Evolutionary conservation across 2,797 vertebrate species (phyloP), one percentile per base, ranked within the genome.

Genomic region (Meda fulgida): DNA sequence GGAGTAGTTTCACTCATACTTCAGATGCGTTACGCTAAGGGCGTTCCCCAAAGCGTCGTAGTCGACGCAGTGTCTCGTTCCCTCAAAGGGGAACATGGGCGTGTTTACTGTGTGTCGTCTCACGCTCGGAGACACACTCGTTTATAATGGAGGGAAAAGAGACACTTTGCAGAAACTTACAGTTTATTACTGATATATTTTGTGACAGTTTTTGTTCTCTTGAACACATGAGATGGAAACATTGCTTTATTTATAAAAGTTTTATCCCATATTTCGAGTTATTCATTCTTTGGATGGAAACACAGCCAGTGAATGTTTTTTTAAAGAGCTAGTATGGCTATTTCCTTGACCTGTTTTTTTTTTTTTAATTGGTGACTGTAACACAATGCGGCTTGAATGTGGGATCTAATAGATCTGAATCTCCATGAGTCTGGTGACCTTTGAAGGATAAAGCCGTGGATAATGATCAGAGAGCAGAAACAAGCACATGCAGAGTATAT

Each of bases 371-470:
- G 9, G 19, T 76, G 65, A 40, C 23, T 51, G 10, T 43, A 34
- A 63, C 26, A 51, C 66, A 79, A 84, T 63, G 51, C 83, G 81
- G 34, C 75, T 72, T 76, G 78, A 87, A 75, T 60, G 63, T 77
- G 83, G 11, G 51, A 87, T 40, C 48, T 85, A 9, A 21, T 5
- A 53, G 21, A 23, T 23, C 51, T 71, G 51, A 83, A 81, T 51
- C 19, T 10, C 31, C 46, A 75, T 58, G 71, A 80, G n/a, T 73
- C 13, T 13, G 26, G 19, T 65, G 81, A 83, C 69, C 53, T 73
- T 73, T 58, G 43, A 66, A 80, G 21, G 43, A 21, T 53, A 29
- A 3, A 65, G 77, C 26, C 38, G 21, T 29, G 46, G 19, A 21
- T 51, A 46, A 29, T 46, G 26, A 46, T 72, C 70, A 29, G 23